Base-by-base conservation (phyloP, 2,888 invertebrate genomes). In the Aricia artaxerxes region DNA sequence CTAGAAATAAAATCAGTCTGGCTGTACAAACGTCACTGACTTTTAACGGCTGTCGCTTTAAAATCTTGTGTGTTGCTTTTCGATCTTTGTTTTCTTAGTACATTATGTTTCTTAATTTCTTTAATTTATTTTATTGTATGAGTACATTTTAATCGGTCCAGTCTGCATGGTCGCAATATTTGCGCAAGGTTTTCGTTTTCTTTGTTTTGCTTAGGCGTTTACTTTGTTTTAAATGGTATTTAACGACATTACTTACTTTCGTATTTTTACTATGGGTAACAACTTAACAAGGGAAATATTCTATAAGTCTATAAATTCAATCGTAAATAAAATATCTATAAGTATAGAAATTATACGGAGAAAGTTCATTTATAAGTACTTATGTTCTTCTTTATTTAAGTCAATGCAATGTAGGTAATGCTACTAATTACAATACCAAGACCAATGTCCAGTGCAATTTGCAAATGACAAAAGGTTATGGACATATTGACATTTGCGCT, bases 1-100 rank as follows among this genome's bases (percentile, higher is more conserved):
- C 76, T 57, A 76, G 76, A 53, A 76, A 76, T 73, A 44, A 73
- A 73, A 44, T 40, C n/a, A 16, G 73, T 40, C 40, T 73, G 73
- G 24, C 44, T 73, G 44, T 73, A 73, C 16, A 16, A 38, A n/a
- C 40, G 69, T 69, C 69, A 69, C 69, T 35, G 11, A 38, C 35
- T 69, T 69, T 69, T 69, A 69, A 69, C 69, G 69, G 69, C 69
- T 69, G 69, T 35, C 35, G 69, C 31, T 69, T 64, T 64, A 31
- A 64, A 64, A 35, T 64, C 64, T 64, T 9, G 31, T 3, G 31
- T 64, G 31, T 31, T 38, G 13, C 69, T 38, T 69, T 35, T 13
- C 5, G 69, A 13, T 38, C 31, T 31, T 31, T 24, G 24, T 35
- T 69, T 38, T 11, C 31, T 31, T 31, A 64, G 69, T 69, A 69